A percentile compares a stretch with the other conserved stretches of the same genome.
These are phyloP conservation scores for Zaprionus capensis DNA, from an alignment of 1,140 invertebrate genomes.

Conservation along the genomic window DNA sequence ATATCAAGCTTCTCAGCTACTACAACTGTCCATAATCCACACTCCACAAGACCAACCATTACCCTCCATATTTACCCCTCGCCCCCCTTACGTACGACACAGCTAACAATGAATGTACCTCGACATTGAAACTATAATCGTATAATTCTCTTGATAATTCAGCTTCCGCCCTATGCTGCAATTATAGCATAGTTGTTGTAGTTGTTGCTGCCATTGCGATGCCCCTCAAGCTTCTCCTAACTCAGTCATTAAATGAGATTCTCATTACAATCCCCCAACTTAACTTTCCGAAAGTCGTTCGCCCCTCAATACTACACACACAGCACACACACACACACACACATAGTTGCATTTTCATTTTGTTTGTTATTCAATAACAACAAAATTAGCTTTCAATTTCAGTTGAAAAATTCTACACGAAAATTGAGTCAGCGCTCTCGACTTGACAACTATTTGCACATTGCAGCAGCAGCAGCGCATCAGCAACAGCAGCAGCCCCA, in stretches of 20 bases:
- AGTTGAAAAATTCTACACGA: constrained; percentile 41
- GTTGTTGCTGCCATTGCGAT: not conserved
- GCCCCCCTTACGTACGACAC: not conserved
- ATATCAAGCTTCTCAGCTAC: too few relatives aligned
- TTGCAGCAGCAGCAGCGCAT: constrained; percentile 24
- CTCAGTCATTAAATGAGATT: not conserved
- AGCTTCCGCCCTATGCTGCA: constrained; percentile 6
- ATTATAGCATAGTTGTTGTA: not conserved
- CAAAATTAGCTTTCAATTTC: constrained; percentile 39
- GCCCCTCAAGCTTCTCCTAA: not conserved
- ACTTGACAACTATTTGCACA: constrained; percentile 39
- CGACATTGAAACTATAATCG: constrained; percentile 9
- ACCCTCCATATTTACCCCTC: not conserved
- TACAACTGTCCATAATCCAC: not conserved
- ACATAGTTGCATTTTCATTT: constrained; percentile 20
- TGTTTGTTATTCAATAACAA: constrained; percentile 24
- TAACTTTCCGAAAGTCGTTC: not conserved
- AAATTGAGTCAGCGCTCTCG: constrained; percentile 39
- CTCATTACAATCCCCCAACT: constrained; percentile 1
- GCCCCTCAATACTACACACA: constrained; percentile 24
- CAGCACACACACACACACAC: not conserved
- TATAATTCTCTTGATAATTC: not conserved
- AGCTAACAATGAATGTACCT: not conserved
- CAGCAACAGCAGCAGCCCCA: constrained; percentile 13
- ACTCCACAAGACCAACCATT: not conserved